Base-by-base conservation (phyloP, 2,113 vertebrate species). In the Sardina pilchardus region DNA sequence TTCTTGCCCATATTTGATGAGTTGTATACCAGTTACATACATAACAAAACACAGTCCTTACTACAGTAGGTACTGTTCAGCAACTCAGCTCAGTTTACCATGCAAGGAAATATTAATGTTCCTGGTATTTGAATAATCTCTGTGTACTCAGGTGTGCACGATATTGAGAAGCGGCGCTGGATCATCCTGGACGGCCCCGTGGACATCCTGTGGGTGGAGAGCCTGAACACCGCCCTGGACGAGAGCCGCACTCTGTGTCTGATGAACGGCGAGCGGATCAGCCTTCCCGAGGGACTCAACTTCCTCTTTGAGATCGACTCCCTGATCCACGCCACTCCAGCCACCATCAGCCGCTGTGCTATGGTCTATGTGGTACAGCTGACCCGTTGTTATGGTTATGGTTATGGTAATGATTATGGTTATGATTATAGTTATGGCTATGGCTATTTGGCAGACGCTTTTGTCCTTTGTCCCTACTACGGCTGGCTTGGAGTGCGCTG, bases 121-220 rank as follows among this genome's bases (percentile, higher is more conserved):
- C 4, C 1, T 5, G 3, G 9, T 48, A 48, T 56, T 21, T 21
- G 19, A 0, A 59, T 24, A n/a, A 59, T 21, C 7, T 30, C 63
- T 30, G 9, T 30, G 26, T 34, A 16, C 30, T 34, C 71, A 78
- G 71, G 12, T 39, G 17, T 12, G 14, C 14, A 14, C 24, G 24
- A 81, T 85, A 85, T 84, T 67, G 83, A 84, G 42, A 91, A 91
- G 1, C 95, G 94, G 94, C 90, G 93, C 19, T 95, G 94, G 94
- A 86, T 95, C 81, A 83, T 95, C n/a, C 83, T 95, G 78, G 94
- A 95, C 80, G 94, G 94, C 2, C 94, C 94, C 12, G 92, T 94
- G 44, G 94, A 95, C 80, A 88, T 86, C 17, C 45, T 88, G 8
- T 95, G 94, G 94, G 89, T 93, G 63, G 95, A 95, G 89, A 94